Conservation (phyloP, 2,797 vertebrate species). For the Coregonus suidteri region DNA sequence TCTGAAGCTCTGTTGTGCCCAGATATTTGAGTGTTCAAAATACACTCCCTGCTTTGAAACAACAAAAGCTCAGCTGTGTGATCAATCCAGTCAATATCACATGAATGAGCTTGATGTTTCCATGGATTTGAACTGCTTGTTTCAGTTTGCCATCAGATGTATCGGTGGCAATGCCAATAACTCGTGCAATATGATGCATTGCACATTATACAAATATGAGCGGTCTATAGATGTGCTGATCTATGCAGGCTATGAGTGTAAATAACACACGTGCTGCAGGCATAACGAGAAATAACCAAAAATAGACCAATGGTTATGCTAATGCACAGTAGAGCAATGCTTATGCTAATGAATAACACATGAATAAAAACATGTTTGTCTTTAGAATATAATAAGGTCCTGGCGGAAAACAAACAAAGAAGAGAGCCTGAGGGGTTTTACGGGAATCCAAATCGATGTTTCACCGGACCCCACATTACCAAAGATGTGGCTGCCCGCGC, state of each 20-base stretch:
- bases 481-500: neutral
- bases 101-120: neutral
- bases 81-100: neutral
- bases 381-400: neutral
- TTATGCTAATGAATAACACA: neutral
- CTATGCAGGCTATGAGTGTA: neutral
- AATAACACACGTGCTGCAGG: neutral
- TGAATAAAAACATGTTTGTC: slow-evolving; percentile 1
- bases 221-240: neutral
- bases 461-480: neutral
- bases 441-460: neutral
- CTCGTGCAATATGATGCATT: neutral
- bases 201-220: neutral
- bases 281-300: neutral
- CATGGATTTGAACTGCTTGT: neutral
- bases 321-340: neutral
- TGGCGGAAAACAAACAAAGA: neutral
- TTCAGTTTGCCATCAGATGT: neutral
- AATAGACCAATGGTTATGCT: neutral
- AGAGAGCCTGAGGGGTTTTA: neutral
- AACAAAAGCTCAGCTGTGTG: neutral
- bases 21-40: no score
- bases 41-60: neutral
- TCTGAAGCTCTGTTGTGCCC: no score
- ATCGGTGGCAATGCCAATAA: neutral